phyloP scores from a whole-genome alignment of 2,113 vertebrate species.

The Elachura formosa region DNA sequence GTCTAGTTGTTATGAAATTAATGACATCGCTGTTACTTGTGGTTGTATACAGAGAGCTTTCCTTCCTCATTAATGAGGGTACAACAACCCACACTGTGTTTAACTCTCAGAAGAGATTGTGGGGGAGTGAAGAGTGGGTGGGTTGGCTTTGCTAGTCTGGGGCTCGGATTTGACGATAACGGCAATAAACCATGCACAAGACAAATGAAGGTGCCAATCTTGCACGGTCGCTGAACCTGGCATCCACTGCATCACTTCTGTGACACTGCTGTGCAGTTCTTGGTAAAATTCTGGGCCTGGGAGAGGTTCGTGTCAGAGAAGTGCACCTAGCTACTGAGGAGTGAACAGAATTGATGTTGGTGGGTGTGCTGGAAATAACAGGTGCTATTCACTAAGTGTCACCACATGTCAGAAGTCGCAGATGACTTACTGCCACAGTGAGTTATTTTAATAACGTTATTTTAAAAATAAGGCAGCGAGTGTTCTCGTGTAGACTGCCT shows the following conservation, averaged over 20 bases:
- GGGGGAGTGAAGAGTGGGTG: not conserved
- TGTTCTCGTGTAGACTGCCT: not conserved
- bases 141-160: not conserved
- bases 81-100: rapidly evolving
- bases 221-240: not conserved
- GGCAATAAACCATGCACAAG: not conserved
- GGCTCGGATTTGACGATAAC: not conserved
- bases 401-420: not conserved
- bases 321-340: rapidly evolving
- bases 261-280: rapidly evolving
- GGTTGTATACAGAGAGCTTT: rapidly evolving
- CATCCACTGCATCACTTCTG: not conserved
- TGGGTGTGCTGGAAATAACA: not conserved
- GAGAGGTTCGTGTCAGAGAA: not conserved
- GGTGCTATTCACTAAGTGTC: not conserved
- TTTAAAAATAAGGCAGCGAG: not conserved
- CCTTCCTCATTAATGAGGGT: not conserved
- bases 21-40: rapidly evolving
- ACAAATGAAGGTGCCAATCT: not conserved
- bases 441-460: not conserved
- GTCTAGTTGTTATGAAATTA: not conserved
- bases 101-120: not conserved
- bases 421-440: not conserved
- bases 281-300: not conserved
- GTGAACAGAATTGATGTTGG: not conserved